These are phyloP conservation scores for Archilochus colubris DNA, from an alignment of 2,113 vertebrate species.

Conservation along the genomic window DNA sequence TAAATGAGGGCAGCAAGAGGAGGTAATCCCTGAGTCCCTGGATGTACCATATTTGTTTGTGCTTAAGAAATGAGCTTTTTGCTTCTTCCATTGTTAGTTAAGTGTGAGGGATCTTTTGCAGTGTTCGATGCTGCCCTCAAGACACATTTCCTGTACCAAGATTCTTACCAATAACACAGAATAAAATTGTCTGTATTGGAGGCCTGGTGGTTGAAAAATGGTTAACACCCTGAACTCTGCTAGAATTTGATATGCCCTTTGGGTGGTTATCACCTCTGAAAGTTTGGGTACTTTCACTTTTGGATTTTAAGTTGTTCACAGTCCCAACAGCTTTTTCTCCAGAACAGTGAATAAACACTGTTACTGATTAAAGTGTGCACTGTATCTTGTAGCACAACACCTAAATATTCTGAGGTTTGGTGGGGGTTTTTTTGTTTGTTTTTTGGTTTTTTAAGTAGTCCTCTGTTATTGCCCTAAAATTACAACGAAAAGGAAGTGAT, in stretches of 20 bases:
- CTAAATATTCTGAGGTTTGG: background rate
- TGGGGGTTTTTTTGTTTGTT: too few species aligned
- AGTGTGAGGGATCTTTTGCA: background rate
- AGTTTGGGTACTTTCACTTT: background rate
- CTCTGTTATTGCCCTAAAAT: background rate
- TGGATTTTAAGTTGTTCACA: background rate
- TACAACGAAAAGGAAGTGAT: background rate
- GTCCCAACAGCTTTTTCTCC: background rate
- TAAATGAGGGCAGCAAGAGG: background rate
- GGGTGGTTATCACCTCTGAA: background rate
- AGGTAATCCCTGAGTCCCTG: background rate
- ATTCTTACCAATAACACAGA: background rate
- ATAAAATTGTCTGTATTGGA: background rate
- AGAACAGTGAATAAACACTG: background rate
- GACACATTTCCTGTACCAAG: background rate
- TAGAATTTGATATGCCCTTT: background rate
- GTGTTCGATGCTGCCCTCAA: background rate
- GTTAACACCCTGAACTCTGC: background rate
- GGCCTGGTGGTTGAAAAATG: background rate
- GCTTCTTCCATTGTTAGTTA: background rate
- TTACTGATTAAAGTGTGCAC: background rate
- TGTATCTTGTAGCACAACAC: background rate
- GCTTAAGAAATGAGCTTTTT: background rate
- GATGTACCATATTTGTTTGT: background rate
- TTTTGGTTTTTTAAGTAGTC: background rate